phyloP scores from a whole-genome alignment of 2,797 vertebrate genomes.

The Hippocampus kuda region DNA sequence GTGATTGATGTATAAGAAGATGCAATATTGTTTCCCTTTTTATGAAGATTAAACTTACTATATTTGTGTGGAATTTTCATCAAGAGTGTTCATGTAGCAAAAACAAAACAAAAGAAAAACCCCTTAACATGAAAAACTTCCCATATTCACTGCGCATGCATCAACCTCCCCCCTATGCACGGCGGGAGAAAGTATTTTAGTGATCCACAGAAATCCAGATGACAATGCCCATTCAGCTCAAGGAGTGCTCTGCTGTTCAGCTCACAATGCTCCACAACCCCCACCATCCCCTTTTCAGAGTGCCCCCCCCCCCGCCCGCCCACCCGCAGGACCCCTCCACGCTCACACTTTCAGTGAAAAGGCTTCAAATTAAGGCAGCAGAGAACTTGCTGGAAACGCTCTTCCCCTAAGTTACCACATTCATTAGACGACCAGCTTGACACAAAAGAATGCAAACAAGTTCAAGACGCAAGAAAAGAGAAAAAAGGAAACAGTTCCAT shows the following conservation, averaged over 20 bases:
- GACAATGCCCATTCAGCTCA: constrained; percentile 67
- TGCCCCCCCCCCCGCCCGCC: constrained; percentile 14
- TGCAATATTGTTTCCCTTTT: constrained; percentile 51
- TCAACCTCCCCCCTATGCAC: constrained; percentile 43
- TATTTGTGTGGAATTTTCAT: constrained; percentile 40
- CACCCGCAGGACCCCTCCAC: constrained; percentile 21
- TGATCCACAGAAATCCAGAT: constrained; percentile 67
- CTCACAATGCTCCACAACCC: constrained; percentile 55
- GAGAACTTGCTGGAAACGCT: constrained; percentile 45
- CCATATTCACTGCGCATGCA: constrained; percentile 46
- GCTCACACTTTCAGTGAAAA: constrained; percentile 42
- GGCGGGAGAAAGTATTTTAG: constrained; percentile 65
- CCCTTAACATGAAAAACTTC: background rate
- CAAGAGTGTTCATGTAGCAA: constrained; percentile 40
- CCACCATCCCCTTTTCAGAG: constrained; percentile 19
- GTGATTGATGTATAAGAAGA: constrained; percentile 51
- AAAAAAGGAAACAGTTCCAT: background rate
- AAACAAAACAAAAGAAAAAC: background rate
- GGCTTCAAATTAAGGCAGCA: constrained; percentile 43
- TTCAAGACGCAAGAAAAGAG: background rate
- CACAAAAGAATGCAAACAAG: background rate
- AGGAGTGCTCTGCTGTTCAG: constrained; percentile 61
- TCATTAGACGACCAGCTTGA: constrained; percentile 5
- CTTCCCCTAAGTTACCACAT: constrained; percentile 42
- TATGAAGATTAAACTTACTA: constrained; percentile 62